Conservation (phyloP, 1,140 invertebrate species). For the Meteorus sp. region DNA sequence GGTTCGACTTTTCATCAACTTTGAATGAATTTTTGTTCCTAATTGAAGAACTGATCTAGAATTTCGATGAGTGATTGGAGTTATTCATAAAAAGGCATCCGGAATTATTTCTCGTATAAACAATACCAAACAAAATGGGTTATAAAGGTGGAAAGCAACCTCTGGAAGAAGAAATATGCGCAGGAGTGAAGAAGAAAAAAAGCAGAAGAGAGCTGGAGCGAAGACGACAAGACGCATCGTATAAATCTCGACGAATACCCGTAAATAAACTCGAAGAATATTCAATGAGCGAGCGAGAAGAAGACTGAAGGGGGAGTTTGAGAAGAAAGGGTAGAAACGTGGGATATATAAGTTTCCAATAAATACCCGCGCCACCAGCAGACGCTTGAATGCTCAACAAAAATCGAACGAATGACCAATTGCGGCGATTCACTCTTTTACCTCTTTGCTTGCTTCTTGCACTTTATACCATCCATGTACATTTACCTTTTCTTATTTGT, state of each 20-base stretch:
- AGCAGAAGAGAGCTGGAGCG: conserved; percentile 4
- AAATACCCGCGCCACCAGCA: conserved; percentile 48
- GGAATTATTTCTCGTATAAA: too few relatives aligned
- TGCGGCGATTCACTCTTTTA: conserved; percentile 38
- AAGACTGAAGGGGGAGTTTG: conserved; percentile 25
- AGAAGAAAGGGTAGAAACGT: background rate
- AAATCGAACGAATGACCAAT: conserved; percentile 54
- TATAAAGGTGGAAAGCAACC: too few relatives aligned
- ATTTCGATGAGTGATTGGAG: too few relatives aligned
- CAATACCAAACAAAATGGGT: too few relatives aligned
- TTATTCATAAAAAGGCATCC: too few relatives aligned
- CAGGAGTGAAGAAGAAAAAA: background rate
- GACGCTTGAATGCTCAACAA: conserved; percentile 55
- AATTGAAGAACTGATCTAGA: too few relatives aligned
- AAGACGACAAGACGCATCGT: conserved; percentile 26
- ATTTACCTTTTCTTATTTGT: background rate
- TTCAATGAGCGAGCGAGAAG: conserved; percentile 44
- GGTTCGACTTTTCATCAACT: too few relatives aligned
- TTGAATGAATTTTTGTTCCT: too few relatives aligned
- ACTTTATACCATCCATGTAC: background rate
- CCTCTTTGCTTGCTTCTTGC: background rate
- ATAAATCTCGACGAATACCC: conserved; percentile 50
- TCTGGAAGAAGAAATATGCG: background rate
- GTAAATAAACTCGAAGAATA: conserved; percentile 54
- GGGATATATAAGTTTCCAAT: conserved; percentile 44